Evolutionary conservation across 2,797 vertebrate genomes (phyloP).

Genomic region (Nasua narica): DNA sequence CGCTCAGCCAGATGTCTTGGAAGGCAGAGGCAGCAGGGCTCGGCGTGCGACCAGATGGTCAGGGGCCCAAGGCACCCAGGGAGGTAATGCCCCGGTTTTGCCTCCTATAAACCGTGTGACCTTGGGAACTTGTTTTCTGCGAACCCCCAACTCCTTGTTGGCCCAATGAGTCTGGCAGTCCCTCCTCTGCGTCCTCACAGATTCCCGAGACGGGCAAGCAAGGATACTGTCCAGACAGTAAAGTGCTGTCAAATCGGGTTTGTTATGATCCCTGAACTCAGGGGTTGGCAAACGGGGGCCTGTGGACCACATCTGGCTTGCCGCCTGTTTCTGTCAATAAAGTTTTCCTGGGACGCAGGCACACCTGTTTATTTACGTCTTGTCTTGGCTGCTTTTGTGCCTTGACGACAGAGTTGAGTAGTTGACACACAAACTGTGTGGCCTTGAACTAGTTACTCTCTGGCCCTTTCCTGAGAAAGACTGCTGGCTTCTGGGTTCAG

Average conservation of each 20-base stretch:
- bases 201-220: background rate
- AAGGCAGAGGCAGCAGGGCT: background rate
- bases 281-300: background rate
- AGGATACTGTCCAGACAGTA: accelerated
- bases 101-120: background rate
- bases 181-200: background rate
- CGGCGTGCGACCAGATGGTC: background rate
- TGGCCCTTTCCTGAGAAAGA: background rate
- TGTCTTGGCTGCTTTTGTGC: background rate
- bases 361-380: accelerated
- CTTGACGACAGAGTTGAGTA: background rate
- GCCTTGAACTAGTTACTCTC: background rate
- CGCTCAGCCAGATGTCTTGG: background rate
- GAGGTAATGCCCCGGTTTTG: background rate
- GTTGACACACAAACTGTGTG: background rate
- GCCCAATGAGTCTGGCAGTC: background rate
- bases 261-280: background rate
- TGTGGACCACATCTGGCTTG: background rate
- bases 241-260: background rate
- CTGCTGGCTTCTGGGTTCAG: background rate
- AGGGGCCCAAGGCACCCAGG: background rate
- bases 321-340: background rate
- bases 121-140: background rate
- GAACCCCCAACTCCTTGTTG: background rate
- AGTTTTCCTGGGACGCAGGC: background rate